Percentiles rank a stretch among this genome's conserved stretches.
phyloP scores from a whole-genome alignment of 2,113 vertebrate genomes.

The Vidua chalybeata region DNA sequence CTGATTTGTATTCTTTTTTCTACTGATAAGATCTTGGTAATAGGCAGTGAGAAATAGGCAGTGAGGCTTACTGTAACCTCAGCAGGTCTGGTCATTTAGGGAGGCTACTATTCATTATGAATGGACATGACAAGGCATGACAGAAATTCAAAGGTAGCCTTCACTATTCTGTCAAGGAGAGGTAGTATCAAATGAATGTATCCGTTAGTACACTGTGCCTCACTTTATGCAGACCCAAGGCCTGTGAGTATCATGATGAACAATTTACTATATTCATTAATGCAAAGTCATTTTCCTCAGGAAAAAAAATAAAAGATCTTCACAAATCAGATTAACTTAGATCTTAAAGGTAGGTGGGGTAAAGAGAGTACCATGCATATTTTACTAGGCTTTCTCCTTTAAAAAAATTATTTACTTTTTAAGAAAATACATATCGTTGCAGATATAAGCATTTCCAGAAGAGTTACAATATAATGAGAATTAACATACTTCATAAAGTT shows the following conservation, averaged over 20 bases:
- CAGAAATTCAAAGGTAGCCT: not conserved
- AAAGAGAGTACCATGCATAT: not conserved
- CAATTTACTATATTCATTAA: not conserved
- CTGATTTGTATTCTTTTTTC: not conserved
- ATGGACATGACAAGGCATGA: not conserved
- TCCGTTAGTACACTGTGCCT: not conserved
- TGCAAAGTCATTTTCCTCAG: not conserved
- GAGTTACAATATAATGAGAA: not conserved
- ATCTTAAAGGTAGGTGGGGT: not conserved
- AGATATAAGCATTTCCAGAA: not conserved
- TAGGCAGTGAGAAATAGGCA: not conserved
- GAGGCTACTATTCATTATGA: not conserved
- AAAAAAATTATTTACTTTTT: not conserved
- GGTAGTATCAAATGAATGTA: not conserved
- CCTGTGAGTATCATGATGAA: not conserved
- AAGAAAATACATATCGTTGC: not conserved
- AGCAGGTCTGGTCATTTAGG: not conserved
- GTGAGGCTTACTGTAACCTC: not conserved
- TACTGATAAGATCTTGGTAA: not conserved
- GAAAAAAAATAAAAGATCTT: not conserved
- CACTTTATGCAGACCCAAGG: not conserved
- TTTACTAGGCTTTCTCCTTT: not conserved
- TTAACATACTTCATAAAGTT: not conserved
- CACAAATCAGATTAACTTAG: not conserved
- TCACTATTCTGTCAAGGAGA: not conserved